Evolutionary conservation across 2,113 vertebrate genomes (phyloP).

Genomic region (Proteles cristata): DNA sequence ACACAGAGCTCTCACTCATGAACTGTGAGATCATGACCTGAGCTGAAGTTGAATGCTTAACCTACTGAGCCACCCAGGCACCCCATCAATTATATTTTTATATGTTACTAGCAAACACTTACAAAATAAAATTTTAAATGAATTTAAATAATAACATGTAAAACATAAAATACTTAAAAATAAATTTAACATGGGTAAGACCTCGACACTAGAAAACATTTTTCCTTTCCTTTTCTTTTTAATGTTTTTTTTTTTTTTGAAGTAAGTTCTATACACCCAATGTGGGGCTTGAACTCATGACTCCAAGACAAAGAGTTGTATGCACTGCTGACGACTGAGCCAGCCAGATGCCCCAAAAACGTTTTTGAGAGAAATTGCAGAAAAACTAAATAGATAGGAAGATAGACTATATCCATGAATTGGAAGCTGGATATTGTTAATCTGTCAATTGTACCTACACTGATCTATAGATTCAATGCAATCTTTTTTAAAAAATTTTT

Average conservation of each 20-base stretch:
- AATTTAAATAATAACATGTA: background rate
- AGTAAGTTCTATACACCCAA: background rate
- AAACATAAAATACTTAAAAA: slow-evolving; percentile 1
- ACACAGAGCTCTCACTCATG: too few species aligned
- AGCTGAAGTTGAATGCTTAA: too few species aligned
- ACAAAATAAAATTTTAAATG: slow-evolving; percentile 43
- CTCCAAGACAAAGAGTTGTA: background rate
- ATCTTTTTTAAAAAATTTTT: background rate
- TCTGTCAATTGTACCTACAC: background rate
- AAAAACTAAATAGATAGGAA: background rate
- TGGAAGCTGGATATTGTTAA: background rate
- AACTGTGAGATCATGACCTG: too few species aligned
- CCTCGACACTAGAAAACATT: background rate
- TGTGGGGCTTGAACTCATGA: background rate
- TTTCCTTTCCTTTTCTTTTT: background rate
- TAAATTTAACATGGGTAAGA: background rate
- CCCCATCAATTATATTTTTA: background rate
- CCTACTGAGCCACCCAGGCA: too few species aligned
- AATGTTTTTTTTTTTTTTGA: background rate
- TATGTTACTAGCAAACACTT: slow-evolving; percentile 18
- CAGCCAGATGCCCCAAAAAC: background rate
- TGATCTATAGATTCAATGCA: background rate
- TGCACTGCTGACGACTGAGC: background rate
- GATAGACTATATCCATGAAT: background rate
- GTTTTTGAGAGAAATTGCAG: slow-evolving; percentile 26